phyloP scores from a whole-genome alignment of 2,797 vertebrate species.

The Neosilurus mollespiculum region DNA sequence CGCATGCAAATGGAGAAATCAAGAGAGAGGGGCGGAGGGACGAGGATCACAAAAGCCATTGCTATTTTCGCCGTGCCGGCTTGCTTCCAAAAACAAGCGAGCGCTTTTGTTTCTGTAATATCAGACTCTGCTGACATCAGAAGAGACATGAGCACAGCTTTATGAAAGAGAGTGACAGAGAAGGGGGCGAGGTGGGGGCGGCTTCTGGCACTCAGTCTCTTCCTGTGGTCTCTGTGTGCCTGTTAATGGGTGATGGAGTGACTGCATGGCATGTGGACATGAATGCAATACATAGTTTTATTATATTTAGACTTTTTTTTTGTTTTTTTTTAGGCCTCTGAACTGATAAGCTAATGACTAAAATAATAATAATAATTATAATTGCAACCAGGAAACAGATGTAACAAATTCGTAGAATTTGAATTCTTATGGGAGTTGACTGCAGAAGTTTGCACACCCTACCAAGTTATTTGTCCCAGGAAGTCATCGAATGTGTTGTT shows the following conservation, averaged over 20 bases:
- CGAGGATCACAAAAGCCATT: conserved; percentile 33
- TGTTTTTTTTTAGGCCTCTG: background rate
- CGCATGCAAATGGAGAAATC: background rate
- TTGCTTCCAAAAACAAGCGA: conserved; percentile 44
- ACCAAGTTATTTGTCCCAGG: background rate
- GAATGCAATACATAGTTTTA: background rate
- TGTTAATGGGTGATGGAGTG: background rate
- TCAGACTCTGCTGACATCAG: conserved; percentile 38
- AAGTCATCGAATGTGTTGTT: background rate
- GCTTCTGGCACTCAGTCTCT: conserved; percentile 16
- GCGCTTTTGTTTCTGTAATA: conserved; percentile 45
- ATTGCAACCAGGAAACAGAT: background rate
- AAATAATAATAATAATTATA: background rate
- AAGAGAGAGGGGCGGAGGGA: conserved; percentile 15
- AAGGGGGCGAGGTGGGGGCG: background rate
- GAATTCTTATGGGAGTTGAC: background rate
- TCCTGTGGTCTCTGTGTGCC: background rate
- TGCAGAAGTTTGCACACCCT: background rate
- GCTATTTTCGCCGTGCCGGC: conserved; percentile 48
- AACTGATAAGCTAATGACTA: background rate
- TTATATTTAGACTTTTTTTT: background rate
- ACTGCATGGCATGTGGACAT: background rate
- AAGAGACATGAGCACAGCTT: conserved; percentile 38
- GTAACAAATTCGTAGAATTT: background rate
- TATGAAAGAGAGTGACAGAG: conserved; percentile 15